Conservation (phyloP, 2,113 vertebrate genomes). For the Chloroceryle aenea region DNA sequence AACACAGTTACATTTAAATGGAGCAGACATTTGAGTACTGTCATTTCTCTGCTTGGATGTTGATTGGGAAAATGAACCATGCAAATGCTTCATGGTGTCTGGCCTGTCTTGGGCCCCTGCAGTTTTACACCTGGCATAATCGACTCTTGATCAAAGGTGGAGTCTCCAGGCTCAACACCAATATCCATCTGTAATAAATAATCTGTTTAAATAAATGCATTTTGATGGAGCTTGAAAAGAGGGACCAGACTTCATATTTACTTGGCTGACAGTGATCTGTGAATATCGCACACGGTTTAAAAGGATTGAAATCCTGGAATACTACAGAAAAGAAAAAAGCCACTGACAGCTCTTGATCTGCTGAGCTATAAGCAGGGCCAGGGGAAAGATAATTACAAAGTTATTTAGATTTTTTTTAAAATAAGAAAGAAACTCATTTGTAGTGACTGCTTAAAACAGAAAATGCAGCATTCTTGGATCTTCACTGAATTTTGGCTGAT, state of each 20-base stretch:
- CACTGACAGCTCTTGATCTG: neutral
- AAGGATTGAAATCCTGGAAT: neutral
- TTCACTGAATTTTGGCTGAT: neutral
- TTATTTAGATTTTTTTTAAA: neutral
- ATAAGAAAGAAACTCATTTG: neutral
- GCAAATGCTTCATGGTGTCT: accelerated
- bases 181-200: neutral
- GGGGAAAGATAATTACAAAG: neutral
- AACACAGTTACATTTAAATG: neutral
- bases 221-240: neutral
- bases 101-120: neutral
- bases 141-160: accelerated
- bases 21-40: neutral
- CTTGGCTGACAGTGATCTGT: neutral
- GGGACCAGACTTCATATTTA: neutral
- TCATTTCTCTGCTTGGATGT: neutral
- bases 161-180: neutral
- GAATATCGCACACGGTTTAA: neutral
- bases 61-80: accelerated
- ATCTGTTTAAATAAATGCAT: neutral
- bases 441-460: neutral
- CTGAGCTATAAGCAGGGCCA: neutral
- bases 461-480: neutral
- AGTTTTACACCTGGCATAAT: accelerated
- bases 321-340: neutral